Conservation (phyloP, 2,797 vertebrate species). For the Etheostoma perlongum region DNA sequence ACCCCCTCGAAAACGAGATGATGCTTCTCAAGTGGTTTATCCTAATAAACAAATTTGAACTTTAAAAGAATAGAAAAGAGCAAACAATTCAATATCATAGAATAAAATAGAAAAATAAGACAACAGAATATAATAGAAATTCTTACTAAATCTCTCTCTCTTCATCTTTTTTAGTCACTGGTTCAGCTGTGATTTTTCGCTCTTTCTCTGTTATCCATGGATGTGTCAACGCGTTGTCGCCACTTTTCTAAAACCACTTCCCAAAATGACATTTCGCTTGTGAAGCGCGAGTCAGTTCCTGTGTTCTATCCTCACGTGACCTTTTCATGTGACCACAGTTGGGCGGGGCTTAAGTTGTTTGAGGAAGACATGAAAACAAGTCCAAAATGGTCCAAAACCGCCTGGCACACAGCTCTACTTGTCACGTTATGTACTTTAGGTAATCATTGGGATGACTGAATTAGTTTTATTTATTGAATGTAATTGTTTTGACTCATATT, state of each 20-base stretch:
- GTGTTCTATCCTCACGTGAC: conserved; percentile 37
- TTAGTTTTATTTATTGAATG: not conserved
- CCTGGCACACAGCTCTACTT: accelerated
- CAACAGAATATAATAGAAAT: not conserved
- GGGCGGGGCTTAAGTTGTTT: conserved; percentile 58
- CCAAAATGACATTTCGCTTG: not conserved
- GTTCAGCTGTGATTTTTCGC: conserved; percentile 48
- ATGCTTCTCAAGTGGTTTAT: too few species aligned
- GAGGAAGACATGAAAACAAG: conserved; percentile 41
- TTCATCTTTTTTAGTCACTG: not conserved
- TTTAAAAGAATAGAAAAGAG: too few species aligned
- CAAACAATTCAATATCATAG: not conserved
- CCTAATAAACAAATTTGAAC: not conserved
- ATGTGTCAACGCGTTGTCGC: not conserved
- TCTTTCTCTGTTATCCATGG: not conserved
- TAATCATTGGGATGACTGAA: accelerated
- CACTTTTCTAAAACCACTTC: conserved; percentile 35
- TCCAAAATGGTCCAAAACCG: too few species aligned
- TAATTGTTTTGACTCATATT: not conserved
- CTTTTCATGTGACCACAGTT: conserved; percentile 44
- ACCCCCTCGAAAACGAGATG: too few species aligned
- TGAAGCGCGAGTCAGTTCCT: conserved; percentile 24
- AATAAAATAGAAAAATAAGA: not conserved
- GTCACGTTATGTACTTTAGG: not conserved
- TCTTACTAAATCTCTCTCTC: conserved; percentile 5